A percentile compares a stretch with the other conserved stretches of the same genome.
These are phyloP conservation scores for Montipora efflorescens DNA, from an alignment of 64 coral and sea anemone genomes.

Conservation along the genomic window DNA sequence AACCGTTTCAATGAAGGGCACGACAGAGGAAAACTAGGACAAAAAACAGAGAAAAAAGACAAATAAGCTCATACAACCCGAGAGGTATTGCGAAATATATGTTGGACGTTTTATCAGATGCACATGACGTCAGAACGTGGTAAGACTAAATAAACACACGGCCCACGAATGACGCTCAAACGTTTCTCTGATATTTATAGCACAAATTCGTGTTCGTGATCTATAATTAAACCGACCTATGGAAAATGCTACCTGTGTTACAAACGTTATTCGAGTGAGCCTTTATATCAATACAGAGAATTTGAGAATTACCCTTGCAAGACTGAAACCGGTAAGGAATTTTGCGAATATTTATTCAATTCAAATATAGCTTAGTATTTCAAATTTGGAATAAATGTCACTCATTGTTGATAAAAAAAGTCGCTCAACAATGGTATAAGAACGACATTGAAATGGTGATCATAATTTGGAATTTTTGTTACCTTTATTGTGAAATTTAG, in stretches of 20 bases:
- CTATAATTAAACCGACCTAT: neutral
- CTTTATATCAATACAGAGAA: neutral
- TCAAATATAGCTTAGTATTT: neutral
- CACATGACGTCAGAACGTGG: neutral
- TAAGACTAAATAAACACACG: neutral
- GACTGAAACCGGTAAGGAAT: neutral
- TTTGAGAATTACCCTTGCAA: neutral
- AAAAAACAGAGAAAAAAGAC: neutral
- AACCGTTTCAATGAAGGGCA: no score
- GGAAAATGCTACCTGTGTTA: neutral
- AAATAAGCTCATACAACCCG: neutral
- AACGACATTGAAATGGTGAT: neutral
- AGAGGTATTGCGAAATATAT: neutral
- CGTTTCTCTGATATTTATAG: neutral
- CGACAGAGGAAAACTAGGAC: neutral
- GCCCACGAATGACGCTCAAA: neutral
- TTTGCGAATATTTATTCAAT: neutral
- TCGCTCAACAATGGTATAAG: neutral
- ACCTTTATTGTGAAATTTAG: neutral
- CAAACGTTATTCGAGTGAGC: neutral
- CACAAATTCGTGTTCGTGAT: neutral
- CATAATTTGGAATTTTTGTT: neutral
- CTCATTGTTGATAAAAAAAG: neutral
- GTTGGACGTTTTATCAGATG: neutral
- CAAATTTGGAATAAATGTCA: neutral